Conservation (phyloP, 2,888 invertebrate genomes). For the Acrocyrtus sp. region DNA sequence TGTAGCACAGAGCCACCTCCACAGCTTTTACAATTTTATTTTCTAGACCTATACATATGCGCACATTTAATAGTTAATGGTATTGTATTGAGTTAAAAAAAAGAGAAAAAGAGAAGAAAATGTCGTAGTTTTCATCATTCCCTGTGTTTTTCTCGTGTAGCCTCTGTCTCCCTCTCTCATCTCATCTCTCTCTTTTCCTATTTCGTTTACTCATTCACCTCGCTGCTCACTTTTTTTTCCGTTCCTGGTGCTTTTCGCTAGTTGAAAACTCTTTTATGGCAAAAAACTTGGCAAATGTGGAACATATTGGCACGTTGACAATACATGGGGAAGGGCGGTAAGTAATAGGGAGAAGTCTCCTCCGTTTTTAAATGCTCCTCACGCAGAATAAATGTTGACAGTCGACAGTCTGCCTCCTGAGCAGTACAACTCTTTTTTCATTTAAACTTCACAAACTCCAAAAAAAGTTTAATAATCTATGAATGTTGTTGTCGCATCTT, state of each 20-base stretch:
- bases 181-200: not conserved
- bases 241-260: not conserved
- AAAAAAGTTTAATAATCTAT: slow-evolving; percentile 53
- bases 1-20: too few relatives aligned
- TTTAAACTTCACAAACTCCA: slow-evolving; percentile 46
- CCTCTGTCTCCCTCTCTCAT: not conserved
- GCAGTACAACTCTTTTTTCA: slow-evolving; percentile 48
- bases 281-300: slow-evolving; percentile 51
- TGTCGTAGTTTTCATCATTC: not conserved
- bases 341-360: slow-evolving; percentile 18
- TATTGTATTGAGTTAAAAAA: slow-evolving; percentile 9
- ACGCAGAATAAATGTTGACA: slow-evolving; percentile 55
- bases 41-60: not conserved
- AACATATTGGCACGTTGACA: slow-evolving; percentile 54
- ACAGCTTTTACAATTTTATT: too few relatives aligned
- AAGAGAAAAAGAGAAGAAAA: not conserved
- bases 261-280: slow-evolving; percentile 43
- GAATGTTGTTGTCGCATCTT: slow-evolving; percentile 46
- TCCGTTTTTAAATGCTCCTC: slow-evolving; percentile 47
- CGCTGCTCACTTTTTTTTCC: too few relatives aligned
- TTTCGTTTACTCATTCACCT: not conserved
- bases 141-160: too few relatives aligned
- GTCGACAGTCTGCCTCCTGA: slow-evolving; percentile 51
- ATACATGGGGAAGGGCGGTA: slow-evolving; percentile 47
- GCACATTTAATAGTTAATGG: slow-evolving; percentile 22